Base-by-base conservation (phyloP, 2,113 vertebrate species). In the Azemiops feae region DNA sequence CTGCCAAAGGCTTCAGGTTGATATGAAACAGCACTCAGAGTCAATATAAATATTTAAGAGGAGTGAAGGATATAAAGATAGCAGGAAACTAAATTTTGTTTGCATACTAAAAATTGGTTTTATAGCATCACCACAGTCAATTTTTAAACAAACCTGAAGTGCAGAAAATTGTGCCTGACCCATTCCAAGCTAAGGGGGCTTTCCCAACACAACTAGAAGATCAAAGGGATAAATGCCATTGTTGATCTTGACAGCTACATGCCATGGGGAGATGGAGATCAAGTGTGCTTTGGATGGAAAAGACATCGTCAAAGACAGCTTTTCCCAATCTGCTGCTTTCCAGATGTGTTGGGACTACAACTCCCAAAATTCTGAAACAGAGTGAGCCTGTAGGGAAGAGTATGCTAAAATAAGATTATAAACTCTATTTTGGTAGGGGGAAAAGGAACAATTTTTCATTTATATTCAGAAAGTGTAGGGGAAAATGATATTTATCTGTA, bases 11-110 rank as follows among this genome's bases (percentile, higher is more conserved):
- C 87, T 74, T 55, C 18, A 81, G 45, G 52, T 81, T 87, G 64
- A 1, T n/a, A 54, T 50, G 53, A 85, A 85, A 45, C 20, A 25
- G n/a, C 27, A 50, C 52, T n/a, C 18, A 27, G 69, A 85, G 88
- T 88, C 88, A 92, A 27, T 57, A 92, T 89, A 92, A 92, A 92
- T 85, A 57, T 92, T 92, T 89, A 92, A 92, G 64, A 43, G 58
- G 69, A 34, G 43, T 53, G 39, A 30, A 92, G 87, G 64, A 89
- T 81, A 30, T 47, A 55, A 45, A 9, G 39, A 43, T 50, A 89
- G 64, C 64, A 85, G 87, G 55, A 89, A 89, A n/a, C 27, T 30
- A 47, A 47, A 7, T 20, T 87, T 89, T 92, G 87, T 92, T 50
- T 6, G 25, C 39, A 85, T 30, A 20, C 25, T 89, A n/a, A 53